Evolutionary conservation across 2,113 vertebrate genomes (phyloP).

Genomic region (Melanerpes formicivorus): DNA sequence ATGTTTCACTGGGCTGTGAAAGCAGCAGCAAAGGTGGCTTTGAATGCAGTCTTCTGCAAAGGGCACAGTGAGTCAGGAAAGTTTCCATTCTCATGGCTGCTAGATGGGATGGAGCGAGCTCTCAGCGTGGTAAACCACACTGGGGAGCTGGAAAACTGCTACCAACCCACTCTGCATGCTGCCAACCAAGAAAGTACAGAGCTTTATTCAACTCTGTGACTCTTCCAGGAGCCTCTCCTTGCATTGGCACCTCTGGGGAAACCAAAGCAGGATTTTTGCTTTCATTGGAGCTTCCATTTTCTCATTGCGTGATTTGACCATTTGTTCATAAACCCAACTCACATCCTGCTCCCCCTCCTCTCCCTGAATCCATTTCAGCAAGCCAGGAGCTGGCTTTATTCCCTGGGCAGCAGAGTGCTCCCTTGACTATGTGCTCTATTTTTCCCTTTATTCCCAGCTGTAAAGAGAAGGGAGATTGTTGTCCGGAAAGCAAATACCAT

Average conservation of each 20-base stretch:
- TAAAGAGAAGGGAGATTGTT: constrained; percentile 36
- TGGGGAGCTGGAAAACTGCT: constrained; percentile 30
- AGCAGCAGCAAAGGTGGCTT: constrained; percentile 20
- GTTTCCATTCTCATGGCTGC: constrained; percentile 60
- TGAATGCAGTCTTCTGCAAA: constrained; percentile 21
- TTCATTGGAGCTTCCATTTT: constrained; percentile 50
- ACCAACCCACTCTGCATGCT: background rate
- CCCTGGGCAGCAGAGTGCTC: constrained; percentile 5
- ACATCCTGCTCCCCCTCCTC: background rate
- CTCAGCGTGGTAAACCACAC: constrained; percentile 66
- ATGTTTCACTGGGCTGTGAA: background rate
- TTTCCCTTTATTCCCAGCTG: constrained; percentile 39
- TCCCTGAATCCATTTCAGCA: constrained; percentile 12
- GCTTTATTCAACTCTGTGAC: constrained; percentile 34
- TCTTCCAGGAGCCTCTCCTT: constrained; percentile 50
- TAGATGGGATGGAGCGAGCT: constrained; percentile 24
- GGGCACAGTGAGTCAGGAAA: constrained; percentile 47
- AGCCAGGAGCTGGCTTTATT: constrained; percentile 47
- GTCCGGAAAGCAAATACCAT: constrained; percentile 13
- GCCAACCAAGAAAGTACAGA: constrained; percentile 49
- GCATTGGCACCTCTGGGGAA: constrained; percentile 39
- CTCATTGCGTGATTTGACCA: constrained; percentile 40
- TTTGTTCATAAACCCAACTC: constrained; percentile 24
- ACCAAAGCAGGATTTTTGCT: constrained; percentile 50
- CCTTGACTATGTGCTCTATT: constrained; percentile 16